phyloP scores from a whole-genome alignment of 2,888 invertebrate genomes.

The Sceliomorpha sp. region DNA sequence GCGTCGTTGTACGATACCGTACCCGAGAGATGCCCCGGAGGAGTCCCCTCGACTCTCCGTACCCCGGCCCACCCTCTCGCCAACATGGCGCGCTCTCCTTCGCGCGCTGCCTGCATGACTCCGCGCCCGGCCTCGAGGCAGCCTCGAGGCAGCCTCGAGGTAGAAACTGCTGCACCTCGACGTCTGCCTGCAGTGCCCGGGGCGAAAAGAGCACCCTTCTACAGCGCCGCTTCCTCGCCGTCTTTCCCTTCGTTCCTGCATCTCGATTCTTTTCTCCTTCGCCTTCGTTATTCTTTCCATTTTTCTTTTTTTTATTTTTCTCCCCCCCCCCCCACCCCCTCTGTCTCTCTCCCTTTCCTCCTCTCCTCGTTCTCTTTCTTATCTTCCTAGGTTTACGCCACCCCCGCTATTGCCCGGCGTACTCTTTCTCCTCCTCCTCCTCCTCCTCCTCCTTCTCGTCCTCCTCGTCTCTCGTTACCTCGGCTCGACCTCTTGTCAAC shows the following conservation, averaged over 20 bases:
- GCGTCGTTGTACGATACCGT: slow-evolving; percentile 14
- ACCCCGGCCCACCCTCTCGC: slow-evolving; percentile 17
- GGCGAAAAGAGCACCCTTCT: slow-evolving; percentile 61
- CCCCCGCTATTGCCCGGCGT: slow-evolving; percentile 28
- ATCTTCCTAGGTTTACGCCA: slow-evolving; percentile 35
- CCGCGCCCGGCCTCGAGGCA: slow-evolving; percentile 65
- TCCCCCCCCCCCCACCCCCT: slow-evolving; percentile 19
- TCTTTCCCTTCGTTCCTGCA: slow-evolving; percentile 35
- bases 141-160: too few relatives aligned
- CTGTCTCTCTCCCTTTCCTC: slow-evolving; percentile 40
- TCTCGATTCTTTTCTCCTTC: slow-evolving; percentile 30
- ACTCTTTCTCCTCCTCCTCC: slow-evolving; percentile 37
- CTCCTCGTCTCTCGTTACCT: slow-evolving; percentile 58
- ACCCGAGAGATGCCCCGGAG: slow-evolving; percentile 30
- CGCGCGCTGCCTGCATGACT: slow-evolving; percentile 72
- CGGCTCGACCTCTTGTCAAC: slow-evolving; percentile 62
- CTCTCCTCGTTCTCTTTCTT: slow-evolving; percentile 21
- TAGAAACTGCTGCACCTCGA: slow-evolving; percentile 69
- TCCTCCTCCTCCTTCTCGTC: slow-evolving; percentile 3
- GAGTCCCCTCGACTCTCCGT: slow-evolving; percentile 28
- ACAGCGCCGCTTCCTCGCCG: slow-evolving; percentile 57
- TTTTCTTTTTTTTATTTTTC: slow-evolving; percentile 35
- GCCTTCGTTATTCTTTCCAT: slow-evolving; percentile 15
- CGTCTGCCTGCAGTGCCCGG: slow-evolving; percentile 73
- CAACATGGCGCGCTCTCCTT: slow-evolving; percentile 61